Base-by-base conservation (phyloP, 2,113 vertebrate species). In the Hyperoodon ampullatus region DNA sequence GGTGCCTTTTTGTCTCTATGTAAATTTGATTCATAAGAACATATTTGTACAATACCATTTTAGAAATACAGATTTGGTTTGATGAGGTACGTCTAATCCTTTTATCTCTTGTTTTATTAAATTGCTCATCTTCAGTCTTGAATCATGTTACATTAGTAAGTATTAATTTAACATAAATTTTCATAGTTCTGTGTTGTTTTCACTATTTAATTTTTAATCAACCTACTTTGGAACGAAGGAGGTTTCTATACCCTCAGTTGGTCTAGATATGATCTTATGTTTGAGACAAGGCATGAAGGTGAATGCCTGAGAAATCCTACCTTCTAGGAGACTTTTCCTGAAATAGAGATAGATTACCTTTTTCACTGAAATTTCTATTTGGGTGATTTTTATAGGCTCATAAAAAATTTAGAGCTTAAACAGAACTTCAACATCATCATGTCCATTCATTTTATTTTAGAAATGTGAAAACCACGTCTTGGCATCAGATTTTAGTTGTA, bases 361-460 rank as follows among this genome's bases (percentile, higher is more conserved):
- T 95, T 85, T 44, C 33, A 50, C 66, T 89, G 50, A 95, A 96
- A 63, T 94, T 97, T 97, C 86, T 97, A 53, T 96, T 86, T 97
- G 63, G 26, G 9, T 97, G 86, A 80, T 61, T 97, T 96, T 98
- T 92, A 95, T 96, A 60, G 87, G 44, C 33, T 81, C 83, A 68
- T 95, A 95, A 96, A 97, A 71, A 33, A 92, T 92, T 95, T 87
- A 96, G 95, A 80, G 83, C 87, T 97, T 89, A 75, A 60, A 60
- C 35, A 94, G 42, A 87, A 33, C 35, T 97, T 96, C 55, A 80
- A 0, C 72, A 83, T 70, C 33, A 70, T 92, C 71, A 71, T 70
- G 30, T 80, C 63, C 68, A 61, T 93, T 80, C 65, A 80, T 86
- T 96, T 94, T 97, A 71, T 94, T 94, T 93, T 90, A 78, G 42